Evolutionary conservation across 2,113 vertebrate genomes (phyloP), one percentile per base, ranked within the genome.

Genomic region (Labeo catla): DNA sequence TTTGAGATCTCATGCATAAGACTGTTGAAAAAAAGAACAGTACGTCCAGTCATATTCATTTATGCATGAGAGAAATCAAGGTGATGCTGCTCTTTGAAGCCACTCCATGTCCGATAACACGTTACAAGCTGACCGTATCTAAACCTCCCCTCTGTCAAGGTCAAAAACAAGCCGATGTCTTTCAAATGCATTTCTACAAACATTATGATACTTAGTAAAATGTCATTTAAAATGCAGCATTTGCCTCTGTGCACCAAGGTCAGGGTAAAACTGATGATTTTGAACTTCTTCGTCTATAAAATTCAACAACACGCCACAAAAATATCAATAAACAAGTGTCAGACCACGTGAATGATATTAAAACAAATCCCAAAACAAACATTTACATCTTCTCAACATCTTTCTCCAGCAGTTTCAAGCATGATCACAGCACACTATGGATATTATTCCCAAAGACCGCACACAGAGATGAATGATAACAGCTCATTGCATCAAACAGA

Each of bases 91-190:
- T 45, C 82, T 73, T 43, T 39, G 13, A 72, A 57, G 52, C 34
- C 34, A 5, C 19, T 72, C 28, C 4, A 68, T 52, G 49, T 45
- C 23, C 3, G 49, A 72, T 74, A 59, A 80, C 34, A 80, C 19
- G 50, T 50, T 54, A 52, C 47, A 82, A 68, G 63, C 45, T 34
- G 47, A 52, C 68, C 12, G 10, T 19, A 13, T 68, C 80, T 36
- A 83, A 39, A 83, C 65, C 81, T 83, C 66, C 81, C 19, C 34
- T 83, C 11, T 12, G 19, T 21, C 66, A 83, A 83, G 68, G 81
- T 73, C 81, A 83, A 59, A 72, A 73, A 45, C 81, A 73, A 7
- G 21, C 34, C 36, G 23, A 4, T 8, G 47, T 1, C n/a, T 68
- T 68, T 36, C 15, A 68, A 36, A 36, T 21, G 80, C 1, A 9